Conservation (phyloP, 2,113 vertebrate genomes). For the Dicentrarchus labrax region DNA sequence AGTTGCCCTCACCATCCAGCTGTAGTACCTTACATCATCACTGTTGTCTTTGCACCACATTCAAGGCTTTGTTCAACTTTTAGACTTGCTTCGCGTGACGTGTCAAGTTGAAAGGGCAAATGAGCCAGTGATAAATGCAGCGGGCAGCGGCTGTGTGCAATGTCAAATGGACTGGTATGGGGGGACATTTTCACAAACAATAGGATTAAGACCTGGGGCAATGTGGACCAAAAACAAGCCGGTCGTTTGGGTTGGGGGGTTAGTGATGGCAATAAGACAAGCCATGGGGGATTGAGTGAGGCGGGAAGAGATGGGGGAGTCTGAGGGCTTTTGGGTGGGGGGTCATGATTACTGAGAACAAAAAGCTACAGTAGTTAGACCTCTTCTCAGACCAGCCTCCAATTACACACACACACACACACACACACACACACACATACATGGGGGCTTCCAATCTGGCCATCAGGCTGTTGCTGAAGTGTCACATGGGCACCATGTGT, state of each 20-base stretch:
- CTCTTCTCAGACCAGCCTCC: conserved; percentile 60
- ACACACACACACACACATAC: conserved; percentile 46
- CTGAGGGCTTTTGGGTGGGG: conserved; percentile 40
- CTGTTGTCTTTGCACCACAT: conserved; percentile 26
- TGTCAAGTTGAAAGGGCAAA: conserved; percentile 59
- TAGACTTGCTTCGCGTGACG: conserved; percentile 21
- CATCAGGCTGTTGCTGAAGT: conserved; percentile 79
- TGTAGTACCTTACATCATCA: conserved; percentile 32
- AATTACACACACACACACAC: conserved; percentile 64
- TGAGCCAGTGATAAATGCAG: conserved; percentile 52
- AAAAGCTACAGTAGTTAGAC: conserved; percentile 77
- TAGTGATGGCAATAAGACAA: conserved; percentile 58
- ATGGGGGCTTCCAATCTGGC: conserved; percentile 75
- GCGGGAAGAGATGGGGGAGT: conserved; percentile 28
- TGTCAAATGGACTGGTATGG: conserved; percentile 66
- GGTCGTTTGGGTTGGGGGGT: conserved; percentile 46
- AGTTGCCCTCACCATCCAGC: conserved; percentile 40
- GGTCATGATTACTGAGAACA: conserved; percentile 73
- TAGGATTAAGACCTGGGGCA: conserved; percentile 80
- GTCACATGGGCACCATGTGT: conserved; percentile 81
- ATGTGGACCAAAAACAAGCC: conserved; percentile 61
- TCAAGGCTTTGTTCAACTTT: conserved; percentile 33
- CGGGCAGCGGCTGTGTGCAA: conserved; percentile 21
- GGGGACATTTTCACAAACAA: conserved; percentile 75
- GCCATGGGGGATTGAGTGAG: conserved; percentile 12